phyloP scores from a whole-genome alignment of 2,888 invertebrate genomes.

The Atherix ibis region DNA sequence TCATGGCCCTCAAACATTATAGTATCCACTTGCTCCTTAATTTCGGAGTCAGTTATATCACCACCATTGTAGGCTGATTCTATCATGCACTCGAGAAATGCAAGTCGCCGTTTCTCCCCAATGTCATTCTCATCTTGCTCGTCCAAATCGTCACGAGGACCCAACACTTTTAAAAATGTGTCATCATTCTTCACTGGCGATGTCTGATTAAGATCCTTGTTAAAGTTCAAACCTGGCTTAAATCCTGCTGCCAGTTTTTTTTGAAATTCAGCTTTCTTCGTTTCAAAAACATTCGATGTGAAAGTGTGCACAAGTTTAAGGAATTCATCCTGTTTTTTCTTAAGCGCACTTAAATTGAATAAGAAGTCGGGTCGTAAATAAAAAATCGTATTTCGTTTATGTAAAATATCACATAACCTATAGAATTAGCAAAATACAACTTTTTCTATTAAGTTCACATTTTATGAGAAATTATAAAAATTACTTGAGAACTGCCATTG shows the following conservation, averaged over 20 bases:
- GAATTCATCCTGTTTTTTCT: slow-evolving; percentile 49
- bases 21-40: slow-evolving; percentile 74
- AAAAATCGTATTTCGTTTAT: slow-evolving; percentile 58
- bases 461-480: too few relatives aligned
- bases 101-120: slow-evolving; percentile 66
- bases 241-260: slow-evolving; percentile 36
- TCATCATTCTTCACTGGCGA: slow-evolving; percentile 19
- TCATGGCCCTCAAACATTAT: slow-evolving; percentile 85
- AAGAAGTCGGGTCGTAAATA: slow-evolving; percentile 55
- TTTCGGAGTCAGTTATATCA: slow-evolving; percentile 57
- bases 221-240: slow-evolving; percentile 28
- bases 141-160: slow-evolving; percentile 62
- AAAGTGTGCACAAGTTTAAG: slow-evolving; percentile 57
- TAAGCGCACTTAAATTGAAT: slow-evolving; percentile 53
- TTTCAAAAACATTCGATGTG: slow-evolving; percentile 49
- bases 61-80: slow-evolving; percentile 66
- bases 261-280: slow-evolving; percentile 43
- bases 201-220: neutral
- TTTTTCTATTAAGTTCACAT: too few relatives aligned
- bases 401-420: slow-evolving; percentile 74
- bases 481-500: slow-evolving; percentile 74
- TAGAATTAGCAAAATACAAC: too few relatives aligned
- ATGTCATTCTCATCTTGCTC: slow-evolving; percentile 67
- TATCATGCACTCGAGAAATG: slow-evolving; percentile 78
- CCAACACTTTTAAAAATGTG: too few relatives aligned